Percentiles rank a stretch among this genome's conserved stretches.
phyloP scores from a whole-genome alignment of 2,888 invertebrate genomes.

The Adineta ricciae region DNA sequence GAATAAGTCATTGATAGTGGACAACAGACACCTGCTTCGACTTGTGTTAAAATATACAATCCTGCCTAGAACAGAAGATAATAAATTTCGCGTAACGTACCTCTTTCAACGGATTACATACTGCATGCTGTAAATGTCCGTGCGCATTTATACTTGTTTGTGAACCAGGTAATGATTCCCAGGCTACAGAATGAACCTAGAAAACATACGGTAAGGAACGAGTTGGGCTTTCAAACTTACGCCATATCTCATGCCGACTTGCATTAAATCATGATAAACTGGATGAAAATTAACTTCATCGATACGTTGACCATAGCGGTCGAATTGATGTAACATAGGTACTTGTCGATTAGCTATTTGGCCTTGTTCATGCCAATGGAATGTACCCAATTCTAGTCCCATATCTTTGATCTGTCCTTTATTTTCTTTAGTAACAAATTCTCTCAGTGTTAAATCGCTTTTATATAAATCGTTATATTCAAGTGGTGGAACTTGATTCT shows the following conservation, averaged over 20 bases:
- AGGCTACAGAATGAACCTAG: constrained; percentile 2
- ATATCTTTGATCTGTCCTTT: not conserved
- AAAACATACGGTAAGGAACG: not conserved
- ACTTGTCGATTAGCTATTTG: not conserved
- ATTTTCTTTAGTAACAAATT: not conserved
- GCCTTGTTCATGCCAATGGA: constrained; percentile 4
- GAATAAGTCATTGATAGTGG: constrained; percentile 5
- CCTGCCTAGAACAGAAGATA: not conserved
- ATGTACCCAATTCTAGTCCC: not conserved
- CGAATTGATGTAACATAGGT: not conserved
- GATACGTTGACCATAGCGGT: constrained; percentile 20
- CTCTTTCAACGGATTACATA: not conserved
- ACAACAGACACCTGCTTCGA: constrained; percentile 1
- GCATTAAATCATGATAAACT: not conserved
- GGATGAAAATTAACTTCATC: constrained; percentile 20
- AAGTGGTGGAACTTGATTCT: constrained; percentile 8
- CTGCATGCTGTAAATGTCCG: constrained; percentile 19
- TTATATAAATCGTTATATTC: constrained; percentile 15
- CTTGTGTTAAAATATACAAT: not conserved
- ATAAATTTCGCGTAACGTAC: not conserved
- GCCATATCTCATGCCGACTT: not conserved
- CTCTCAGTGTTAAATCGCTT: not conserved
- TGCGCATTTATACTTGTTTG: not conserved
- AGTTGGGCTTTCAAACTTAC: not conserved
- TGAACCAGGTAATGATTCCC: not conserved